These are phyloP conservation scores for Megaceryle torquata DNA, from an alignment of 2,113 vertebrate species.

Conservation along the genomic window DNA sequence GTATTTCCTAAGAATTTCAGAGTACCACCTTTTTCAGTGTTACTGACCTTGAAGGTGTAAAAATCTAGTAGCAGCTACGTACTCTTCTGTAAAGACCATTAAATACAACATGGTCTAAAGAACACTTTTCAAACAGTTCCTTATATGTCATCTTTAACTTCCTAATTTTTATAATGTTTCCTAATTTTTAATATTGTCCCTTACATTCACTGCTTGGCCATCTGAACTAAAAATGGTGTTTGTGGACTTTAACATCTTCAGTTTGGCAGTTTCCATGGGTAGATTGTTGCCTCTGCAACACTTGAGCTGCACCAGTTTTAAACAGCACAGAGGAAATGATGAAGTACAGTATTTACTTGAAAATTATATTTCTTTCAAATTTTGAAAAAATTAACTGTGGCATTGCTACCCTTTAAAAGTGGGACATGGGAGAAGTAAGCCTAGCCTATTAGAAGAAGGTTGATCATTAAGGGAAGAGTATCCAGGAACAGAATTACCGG, in stretches of 20 bases:
- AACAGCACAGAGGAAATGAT: fast-evolving
- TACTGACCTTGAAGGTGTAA: not conserved
- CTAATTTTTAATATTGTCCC: not conserved
- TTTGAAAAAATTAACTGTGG: not conserved
- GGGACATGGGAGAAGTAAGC: not conserved
- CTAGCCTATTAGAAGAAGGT: not conserved
- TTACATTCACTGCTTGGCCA: not conserved
- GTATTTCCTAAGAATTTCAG: not conserved
- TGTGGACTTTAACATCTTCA: not conserved
- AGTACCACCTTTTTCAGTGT: not conserved
- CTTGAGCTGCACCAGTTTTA: not conserved
- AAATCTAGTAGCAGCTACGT: not conserved
- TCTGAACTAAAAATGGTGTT: not conserved
- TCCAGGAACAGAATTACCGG: not conserved
- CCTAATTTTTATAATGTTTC: not conserved
- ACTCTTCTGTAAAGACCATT: not conserved
- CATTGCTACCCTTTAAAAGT: not conserved
- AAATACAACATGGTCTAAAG: not conserved
- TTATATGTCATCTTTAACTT: not conserved
- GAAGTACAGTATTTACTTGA: not conserved
- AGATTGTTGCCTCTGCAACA: not conserved
- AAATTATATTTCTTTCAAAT: not conserved
- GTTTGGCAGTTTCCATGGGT: not conserved
- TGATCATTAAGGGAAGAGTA: not conserved
- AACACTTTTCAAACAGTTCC: not conserved